Conservation (phyloP, 2,888 invertebrate genomes). For the Ramazzottius varieornatus region DNA sequence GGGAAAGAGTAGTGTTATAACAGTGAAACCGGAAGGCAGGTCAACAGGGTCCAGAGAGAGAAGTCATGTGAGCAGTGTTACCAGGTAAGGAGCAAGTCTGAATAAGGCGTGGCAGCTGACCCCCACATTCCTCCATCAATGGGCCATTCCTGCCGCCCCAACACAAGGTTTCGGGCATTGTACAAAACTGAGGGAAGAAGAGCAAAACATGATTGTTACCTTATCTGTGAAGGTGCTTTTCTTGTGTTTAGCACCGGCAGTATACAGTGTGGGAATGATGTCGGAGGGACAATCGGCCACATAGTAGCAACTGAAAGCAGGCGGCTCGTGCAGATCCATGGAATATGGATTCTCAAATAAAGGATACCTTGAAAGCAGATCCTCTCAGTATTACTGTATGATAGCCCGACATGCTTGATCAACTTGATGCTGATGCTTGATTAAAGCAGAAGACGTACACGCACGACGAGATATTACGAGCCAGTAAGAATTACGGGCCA, state of each 20-base stretch:
- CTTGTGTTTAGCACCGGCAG: slow-evolving; percentile 39
- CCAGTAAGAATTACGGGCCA: too few species aligned
- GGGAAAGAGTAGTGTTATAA: too few species aligned
- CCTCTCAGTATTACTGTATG: too few species aligned
- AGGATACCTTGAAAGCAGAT: too few species aligned
- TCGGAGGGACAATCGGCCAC: slow-evolving; percentile 92
- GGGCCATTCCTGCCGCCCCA: slow-evolving; percentile 63
- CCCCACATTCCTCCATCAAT: slow-evolving; percentile 88
- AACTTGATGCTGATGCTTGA: too few species aligned
- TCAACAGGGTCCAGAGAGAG: too few species aligned
- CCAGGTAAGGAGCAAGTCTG: slow-evolving; percentile 96
- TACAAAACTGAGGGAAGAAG: neutral
- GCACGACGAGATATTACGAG: too few species aligned
- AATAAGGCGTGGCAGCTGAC: slow-evolving; percentile 77
- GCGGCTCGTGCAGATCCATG: slow-evolving; percentile 96
- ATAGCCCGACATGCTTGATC: too few species aligned
- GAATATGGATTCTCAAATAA: slow-evolving; percentile 98
- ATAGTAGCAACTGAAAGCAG: slow-evolving; percentile 86
- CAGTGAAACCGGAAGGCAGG: too few species aligned
- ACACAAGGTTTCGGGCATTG: too few species aligned
- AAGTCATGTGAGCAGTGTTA: slow-evolving; percentile 25
- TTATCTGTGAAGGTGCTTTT: slow-evolving; percentile 26
- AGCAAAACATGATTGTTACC: slow-evolving; percentile 10
- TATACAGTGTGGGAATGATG: slow-evolving; percentile 88
- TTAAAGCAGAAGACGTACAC: too few species aligned